Evolutionary conservation across 2,888 invertebrate species (phyloP), one percentile per base, ranked within the genome.

Genomic region (Belgica antarctica): DNA sequence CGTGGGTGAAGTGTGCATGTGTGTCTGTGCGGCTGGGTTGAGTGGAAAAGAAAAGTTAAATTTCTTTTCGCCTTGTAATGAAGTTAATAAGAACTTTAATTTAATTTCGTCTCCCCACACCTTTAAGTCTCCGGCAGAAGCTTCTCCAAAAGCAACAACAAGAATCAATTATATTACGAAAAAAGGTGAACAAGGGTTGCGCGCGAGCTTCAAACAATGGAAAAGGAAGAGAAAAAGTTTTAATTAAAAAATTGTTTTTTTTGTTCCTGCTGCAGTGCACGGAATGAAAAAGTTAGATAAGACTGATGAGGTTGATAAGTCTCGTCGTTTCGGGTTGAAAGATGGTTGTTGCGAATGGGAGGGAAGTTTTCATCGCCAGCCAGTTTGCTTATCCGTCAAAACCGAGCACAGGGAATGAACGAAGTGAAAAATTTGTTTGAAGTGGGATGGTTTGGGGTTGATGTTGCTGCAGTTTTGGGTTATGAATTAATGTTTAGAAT

Each of bases 211-310:
- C 19, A 22, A 31, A 41, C 25, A 65, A 46, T 28, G n/a, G 27
- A 24, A 17, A 19, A 36, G 22, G 36, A 66, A 47, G 47, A 46
- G 24, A 66, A 66, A 62, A 66, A 66, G 65, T 66, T 66, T 66
- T 66, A 66, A 66, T 66, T 66, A 66, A 66, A 66, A 66, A 47
- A 46, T 62, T 46, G 27, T 66, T 66, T 63, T 66, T 47, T 66
- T 66, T 41, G 25, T 66, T 28, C 47, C 12, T 52, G 22, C 52
- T 52, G 52, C 52, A 52, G 7, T 52, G 52, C 52, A 22, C 17
- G 52, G 46, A 52, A 52, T 57, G n/a, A 3, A 17, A 63, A 36
- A 36, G 34, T 62, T 8, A 62, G 22, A 62, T 22, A 34, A 36
- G 63, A 63, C 19, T 41, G 63, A 63, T 63, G 63, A 36, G 34